A percentile compares a stretch with the other conserved stretches of the same genome.
Evolutionary conservation across 2,888 invertebrate species (phyloP).

Genomic region (Caenorhabditis zanzibari): DNA sequence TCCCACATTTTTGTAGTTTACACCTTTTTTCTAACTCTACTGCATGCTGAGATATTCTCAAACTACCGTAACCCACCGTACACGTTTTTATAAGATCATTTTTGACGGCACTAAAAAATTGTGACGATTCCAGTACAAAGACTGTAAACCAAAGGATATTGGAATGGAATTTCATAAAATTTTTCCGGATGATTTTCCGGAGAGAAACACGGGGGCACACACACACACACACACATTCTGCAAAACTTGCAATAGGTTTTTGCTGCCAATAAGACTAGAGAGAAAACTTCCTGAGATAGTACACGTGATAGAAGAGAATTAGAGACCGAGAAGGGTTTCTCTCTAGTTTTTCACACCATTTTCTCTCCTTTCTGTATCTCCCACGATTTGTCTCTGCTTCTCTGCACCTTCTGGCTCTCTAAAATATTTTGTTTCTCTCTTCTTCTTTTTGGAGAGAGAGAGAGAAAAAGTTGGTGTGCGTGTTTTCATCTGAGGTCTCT

Average conservation of each 20-base stretch:
- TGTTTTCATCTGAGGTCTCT: constrained; percentile 54
- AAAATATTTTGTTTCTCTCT: constrained; percentile 45
- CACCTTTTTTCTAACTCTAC: too few species aligned
- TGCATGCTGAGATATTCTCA: too few species aligned
- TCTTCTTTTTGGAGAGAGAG: constrained; percentile 10
- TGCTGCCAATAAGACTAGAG: not conserved
- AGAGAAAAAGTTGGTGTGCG: constrained; percentile 48
- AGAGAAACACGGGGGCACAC: not conserved
- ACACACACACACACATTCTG: constrained; percentile 9
- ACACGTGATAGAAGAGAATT: constrained; percentile 20
- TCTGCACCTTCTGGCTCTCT: constrained; percentile 18
- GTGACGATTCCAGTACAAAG: too few species aligned
- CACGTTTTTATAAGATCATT: too few species aligned
- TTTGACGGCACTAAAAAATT: too few species aligned
- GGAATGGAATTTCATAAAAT: not conserved
- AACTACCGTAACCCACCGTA: too few species aligned
- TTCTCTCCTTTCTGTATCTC: constrained; percentile 6
- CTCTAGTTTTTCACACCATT: constrained; percentile 2
- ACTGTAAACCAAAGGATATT: not conserved
- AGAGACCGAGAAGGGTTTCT: constrained; percentile 16
- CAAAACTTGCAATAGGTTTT: not conserved
- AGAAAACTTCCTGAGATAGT: constrained; percentile 6
- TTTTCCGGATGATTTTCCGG: not conserved
- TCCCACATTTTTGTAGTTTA: too few species aligned
- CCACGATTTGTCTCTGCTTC: not conserved